Evolutionary conservation across 2,113 vertebrate genomes (phyloP), one percentile per base, ranked within the genome.

Genomic region (Equus przewalskii): DNA sequence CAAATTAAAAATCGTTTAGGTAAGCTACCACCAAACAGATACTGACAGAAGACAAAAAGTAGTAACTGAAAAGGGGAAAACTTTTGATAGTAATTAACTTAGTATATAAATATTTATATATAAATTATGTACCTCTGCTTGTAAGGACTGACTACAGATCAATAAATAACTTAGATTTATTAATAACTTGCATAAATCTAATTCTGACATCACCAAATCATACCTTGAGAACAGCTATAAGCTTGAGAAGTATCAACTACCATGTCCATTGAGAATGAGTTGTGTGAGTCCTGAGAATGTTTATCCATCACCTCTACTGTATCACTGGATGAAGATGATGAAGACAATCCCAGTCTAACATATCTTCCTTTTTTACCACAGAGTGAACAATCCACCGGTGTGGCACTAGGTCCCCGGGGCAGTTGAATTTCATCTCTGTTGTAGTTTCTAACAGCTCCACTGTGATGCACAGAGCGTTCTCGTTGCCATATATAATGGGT

Each of bases 401-500:
- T 99, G 73, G 99, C 99, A 7, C 97, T 98, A 41, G 99, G 99
- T 4, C 99, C 99, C 0, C 99, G 99, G 12, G 99, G 99, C 54
- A 99, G 73, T 7, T 95, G 97, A 5, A 96, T 80, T 5, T 93
- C 69, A 0, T 98, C 95, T 24, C 56, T 15, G 24, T 97, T 97
- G 19, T 99, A 99, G n/a, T 97, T 98, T 88, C 99, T 98, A 91
- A 99, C 97, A 16, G 99, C 99, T 22, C 99, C 99, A 0, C 99
- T 99, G 98, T 99, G 99, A 97, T 99, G 99, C 76, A 97, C 85
- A 0, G 99, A 99, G 13, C 99, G 99, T 95, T 99, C 99, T 13
- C 99, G 99, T 98, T 99, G 99, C 99, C 99, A 99, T 93, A 99
- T 97, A 3, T 99, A 99, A 97, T 99, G 99, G 62, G 99, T 98